These are phyloP conservation scores for Numida meleagris DNA, from an alignment of 2,113 vertebrate genomes.

Conservation along the genomic window DNA sequence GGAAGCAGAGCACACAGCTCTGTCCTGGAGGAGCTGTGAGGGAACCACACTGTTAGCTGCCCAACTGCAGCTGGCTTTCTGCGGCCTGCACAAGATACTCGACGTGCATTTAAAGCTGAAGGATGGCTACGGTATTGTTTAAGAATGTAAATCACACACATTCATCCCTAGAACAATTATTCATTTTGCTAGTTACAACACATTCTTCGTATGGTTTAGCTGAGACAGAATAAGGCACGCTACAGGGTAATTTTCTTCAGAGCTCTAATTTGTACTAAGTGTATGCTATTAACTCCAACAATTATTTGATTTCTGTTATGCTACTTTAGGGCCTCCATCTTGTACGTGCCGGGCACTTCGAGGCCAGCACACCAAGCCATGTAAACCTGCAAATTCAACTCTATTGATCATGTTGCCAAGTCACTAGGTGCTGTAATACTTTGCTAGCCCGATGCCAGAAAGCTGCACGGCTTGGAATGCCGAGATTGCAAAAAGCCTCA, in stretches of 20 bases:
- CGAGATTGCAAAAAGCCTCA: background rate
- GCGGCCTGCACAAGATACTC: background rate
- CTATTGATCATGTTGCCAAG: background rate
- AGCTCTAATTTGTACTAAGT: slow-evolving; percentile 2
- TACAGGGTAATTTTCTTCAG: background rate
- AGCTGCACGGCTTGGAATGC: background rate
- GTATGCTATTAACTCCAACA: background rate
- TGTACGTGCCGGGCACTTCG: background rate
- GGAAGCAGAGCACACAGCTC: background rate
- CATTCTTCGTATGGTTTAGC: background rate
- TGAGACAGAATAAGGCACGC: background rate
- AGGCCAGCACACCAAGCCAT: background rate
- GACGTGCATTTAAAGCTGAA: background rate
- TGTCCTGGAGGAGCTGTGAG: background rate
- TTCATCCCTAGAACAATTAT: background rate
- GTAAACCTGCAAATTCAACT: background rate
- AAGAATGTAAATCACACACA: background rate
- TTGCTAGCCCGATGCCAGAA: background rate
- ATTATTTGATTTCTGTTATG: background rate
- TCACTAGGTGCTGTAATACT: background rate
- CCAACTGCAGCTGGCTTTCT: background rate
- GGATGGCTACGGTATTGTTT: background rate
- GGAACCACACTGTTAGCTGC: background rate
- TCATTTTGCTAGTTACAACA: background rate
- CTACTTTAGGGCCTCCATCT: background rate